Base-by-base conservation (phyloP, 2,888 invertebrate genomes). In the Lapara coniferarum region DNA sequence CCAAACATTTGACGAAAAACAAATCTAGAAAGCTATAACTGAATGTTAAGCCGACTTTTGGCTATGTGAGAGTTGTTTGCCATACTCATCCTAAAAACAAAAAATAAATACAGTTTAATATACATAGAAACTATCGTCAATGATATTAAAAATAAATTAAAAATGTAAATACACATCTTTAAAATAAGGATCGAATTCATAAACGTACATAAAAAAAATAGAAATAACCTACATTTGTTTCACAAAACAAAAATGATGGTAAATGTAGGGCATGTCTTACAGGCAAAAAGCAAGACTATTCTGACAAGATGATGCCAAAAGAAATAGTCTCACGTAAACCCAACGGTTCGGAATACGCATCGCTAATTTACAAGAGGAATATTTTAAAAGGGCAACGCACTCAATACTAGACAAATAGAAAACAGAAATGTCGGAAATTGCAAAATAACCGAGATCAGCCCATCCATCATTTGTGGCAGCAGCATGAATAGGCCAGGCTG, bases 1-100 rank as follows among this genome's bases (percentile, higher is more conserved):
- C 63, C 19, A 63, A 63, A 63, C 49, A 63, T 63, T 63, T 63
- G 13, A 19, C 46, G 49, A 49, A 13, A 19, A 55, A 19, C 19
- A 14, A 8, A 19, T 49, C 25, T 49, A 63, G 19, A 49, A 46
- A 57, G 37, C 14, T 49, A 13, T 63, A 63, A 63, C 10, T 19
- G 55, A 10, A 55, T 16, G 10, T 10, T 52, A 55, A 7, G 55
- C 4, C 19, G 16, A 10, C 19, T 19, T 55, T 55, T 19, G 10
- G 3, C 16, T 19, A 55, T 37, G 10, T 10, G 10, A 55, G 16
- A 53, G 19, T 55, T 2, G 19, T 3, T 19, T 55, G 10, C 55
- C 19, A 10, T 19, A 19, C 2, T 55, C 10, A 55, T 55, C 4
- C 12, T 8, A 16, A 55, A 55, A 10, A 16, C 1, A 37, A 37